Percentiles rank a stretch among this genome's conserved stretches.
phyloP scores from a whole-genome alignment of 2,888 invertebrate genomes.

The Lypha dubia region DNA sequence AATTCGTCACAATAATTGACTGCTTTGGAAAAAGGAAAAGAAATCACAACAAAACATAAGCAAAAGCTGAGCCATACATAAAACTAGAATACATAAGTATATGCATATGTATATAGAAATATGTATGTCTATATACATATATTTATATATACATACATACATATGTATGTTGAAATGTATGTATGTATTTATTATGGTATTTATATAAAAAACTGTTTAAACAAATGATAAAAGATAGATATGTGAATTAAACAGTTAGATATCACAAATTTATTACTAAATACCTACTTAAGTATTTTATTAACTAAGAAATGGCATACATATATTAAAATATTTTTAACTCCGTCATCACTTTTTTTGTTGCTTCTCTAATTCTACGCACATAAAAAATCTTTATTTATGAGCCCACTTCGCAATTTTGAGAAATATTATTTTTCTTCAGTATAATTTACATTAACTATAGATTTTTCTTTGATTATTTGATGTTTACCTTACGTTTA shows the following conservation, averaged over 20 bases:
- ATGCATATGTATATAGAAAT: neutral
- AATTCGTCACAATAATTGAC: too few relatives aligned
- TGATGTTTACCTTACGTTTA: constrained; percentile 79
- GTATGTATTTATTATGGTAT: too few relatives aligned
- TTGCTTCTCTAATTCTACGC: constrained; percentile 19
- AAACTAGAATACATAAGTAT: neutral
- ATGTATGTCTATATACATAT: neutral
- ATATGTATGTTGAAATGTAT: neutral
- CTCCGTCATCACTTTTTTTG: constrained; percentile 59
- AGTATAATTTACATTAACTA: constrained; percentile 39
- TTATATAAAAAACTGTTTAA: too few relatives aligned
- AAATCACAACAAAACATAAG: too few relatives aligned
- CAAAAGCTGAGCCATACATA: too few relatives aligned
- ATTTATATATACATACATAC: neutral
- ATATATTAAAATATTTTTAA: constrained; percentile 4
- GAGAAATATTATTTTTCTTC: constrained; percentile 41
- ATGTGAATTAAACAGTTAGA: too few relatives aligned
- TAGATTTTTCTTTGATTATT: constrained; percentile 12
- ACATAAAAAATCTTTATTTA: constrained; percentile 17
- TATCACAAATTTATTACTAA: too few relatives aligned
- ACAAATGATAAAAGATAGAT: too few relatives aligned
- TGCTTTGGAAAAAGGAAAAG: too few relatives aligned
- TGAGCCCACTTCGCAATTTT: constrained; percentile 41
- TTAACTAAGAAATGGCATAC: neutral
- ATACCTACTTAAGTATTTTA: too few relatives aligned